These are phyloP conservation scores for Atractosteus spatula DNA, from an alignment of 2,113 vertebrate genomes.

Conservation along the genomic window DNA sequence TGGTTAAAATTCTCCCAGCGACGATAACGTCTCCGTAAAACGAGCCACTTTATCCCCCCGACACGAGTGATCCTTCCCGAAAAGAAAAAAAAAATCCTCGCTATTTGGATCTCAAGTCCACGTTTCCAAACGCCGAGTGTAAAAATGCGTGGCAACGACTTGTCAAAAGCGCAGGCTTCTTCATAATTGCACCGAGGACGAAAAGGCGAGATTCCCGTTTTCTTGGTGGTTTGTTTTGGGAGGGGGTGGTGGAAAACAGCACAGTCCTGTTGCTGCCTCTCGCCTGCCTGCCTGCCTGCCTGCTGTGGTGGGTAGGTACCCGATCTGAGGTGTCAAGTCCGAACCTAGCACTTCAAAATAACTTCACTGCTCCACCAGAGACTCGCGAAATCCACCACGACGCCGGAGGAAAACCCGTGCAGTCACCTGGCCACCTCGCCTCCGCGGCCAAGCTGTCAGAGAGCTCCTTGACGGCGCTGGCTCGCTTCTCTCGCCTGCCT, in stretches of 20 bases:
- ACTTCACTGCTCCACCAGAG: constrained; percentile 7
- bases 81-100: neutral
- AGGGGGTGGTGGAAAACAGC: neutral
- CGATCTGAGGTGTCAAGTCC: constrained; percentile 5
- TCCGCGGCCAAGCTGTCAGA: constrained; percentile 17
- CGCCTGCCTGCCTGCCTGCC: neutral
- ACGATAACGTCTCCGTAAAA: too few relatives aligned
- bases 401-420: neutral
- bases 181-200: neutral
- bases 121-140: constrained; percentile 2
- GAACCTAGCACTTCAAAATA: constrained; percentile 15
- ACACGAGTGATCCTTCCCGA: too few relatives aligned
- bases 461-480: constrained; percentile 20
- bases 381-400: constrained; percentile 4
- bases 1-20: too few relatives aligned
- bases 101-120: neutral
- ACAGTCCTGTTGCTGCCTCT: constrained; percentile 8
- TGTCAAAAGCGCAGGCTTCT: neutral
- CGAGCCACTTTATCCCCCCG: too few relatives aligned
- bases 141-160: neutral
- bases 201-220: neutral
- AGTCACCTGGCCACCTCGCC: neutral
- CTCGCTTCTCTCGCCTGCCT: neutral
- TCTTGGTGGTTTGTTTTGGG: neutral
- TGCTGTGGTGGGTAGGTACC: constrained; percentile 1